Conservation (phyloP, 2,113 vertebrate genomes). For the Melanostigma gelatinosum region DNA sequence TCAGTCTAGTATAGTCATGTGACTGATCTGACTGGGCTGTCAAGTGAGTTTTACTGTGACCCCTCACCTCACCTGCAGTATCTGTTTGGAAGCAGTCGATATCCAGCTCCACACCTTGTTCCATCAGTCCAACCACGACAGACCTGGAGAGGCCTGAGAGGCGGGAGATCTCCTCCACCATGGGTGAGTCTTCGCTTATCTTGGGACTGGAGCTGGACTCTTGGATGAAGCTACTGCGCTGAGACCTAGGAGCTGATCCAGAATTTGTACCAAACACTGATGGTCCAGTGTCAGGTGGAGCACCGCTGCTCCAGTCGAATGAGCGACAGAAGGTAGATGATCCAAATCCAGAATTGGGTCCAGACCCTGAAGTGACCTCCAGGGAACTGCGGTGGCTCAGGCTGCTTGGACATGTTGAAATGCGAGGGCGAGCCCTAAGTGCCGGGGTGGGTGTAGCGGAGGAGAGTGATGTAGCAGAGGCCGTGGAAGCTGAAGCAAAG, state of each 20-base stretch:
- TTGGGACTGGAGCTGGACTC: slow-evolving; percentile 70
- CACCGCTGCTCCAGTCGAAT: slow-evolving; percentile 79
- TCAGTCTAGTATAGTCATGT: slow-evolving; percentile 57
- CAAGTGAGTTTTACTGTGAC: slow-evolving; percentile 64
- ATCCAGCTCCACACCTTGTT: slow-evolving; percentile 85
- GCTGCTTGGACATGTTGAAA: slow-evolving; percentile 84
- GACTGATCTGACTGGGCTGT: slow-evolving; percentile 59
- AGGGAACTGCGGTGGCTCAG: slow-evolving; percentile 83
- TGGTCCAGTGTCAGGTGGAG: slow-evolving; percentile 55
- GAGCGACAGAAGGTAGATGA: slow-evolving; percentile 80
- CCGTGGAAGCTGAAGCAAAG: slow-evolving; percentile 52
- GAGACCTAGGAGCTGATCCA: slow-evolving; percentile 72
- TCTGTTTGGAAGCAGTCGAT: slow-evolving; percentile 82
- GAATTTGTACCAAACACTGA: slow-evolving; percentile 40
- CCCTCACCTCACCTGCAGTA: slow-evolving; percentile 59
- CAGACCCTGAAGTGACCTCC: slow-evolving; percentile 73
- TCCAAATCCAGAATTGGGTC: slow-evolving; percentile 60
- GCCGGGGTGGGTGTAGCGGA: slow-evolving; percentile 75
- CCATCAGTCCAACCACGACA: slow-evolving; percentile 85
- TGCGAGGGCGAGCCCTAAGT: slow-evolving; percentile 82
- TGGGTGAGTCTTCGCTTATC: slow-evolving; percentile 78
- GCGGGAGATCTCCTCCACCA: slow-evolving; percentile 84
- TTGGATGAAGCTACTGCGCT: slow-evolving; percentile 74
- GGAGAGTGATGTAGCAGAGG: slow-evolving; percentile 71
- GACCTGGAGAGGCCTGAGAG: slow-evolving; percentile 82